phyloP scores from a whole-genome alignment of 2,113 vertebrate species.

The Anseranas semipalmata region DNA sequence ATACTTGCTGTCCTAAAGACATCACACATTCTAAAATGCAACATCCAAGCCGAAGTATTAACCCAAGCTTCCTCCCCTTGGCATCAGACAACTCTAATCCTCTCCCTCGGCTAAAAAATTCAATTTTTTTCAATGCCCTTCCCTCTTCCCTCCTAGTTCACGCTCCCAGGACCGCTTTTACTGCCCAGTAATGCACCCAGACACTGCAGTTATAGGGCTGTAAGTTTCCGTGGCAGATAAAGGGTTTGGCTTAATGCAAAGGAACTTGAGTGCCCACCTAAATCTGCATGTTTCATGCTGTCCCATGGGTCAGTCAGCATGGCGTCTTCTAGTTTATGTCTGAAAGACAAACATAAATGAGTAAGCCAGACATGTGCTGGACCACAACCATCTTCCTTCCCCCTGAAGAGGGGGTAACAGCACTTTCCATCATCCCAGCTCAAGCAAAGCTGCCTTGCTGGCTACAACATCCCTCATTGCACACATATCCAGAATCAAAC shows the following conservation, averaged over 20 bases:
- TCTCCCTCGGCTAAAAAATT: background rate
- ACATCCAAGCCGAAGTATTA: background rate
- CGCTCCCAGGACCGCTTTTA: background rate
- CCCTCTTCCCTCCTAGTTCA: background rate
- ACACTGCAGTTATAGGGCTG: background rate
- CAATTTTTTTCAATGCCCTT: background rate
- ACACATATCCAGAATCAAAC: background rate
- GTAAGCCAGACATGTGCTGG: rapidly evolving
- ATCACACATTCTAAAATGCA: background rate
- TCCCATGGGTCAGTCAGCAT: slow-evolving; percentile 88
- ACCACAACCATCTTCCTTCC: rapidly evolving
- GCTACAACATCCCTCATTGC: background rate
- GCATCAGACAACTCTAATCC: background rate
- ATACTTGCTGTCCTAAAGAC: rapidly evolving
- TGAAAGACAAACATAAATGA: slow-evolving; percentile 40
- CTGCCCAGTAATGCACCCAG: background rate
- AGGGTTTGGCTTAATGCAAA: background rate
- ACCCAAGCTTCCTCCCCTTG: background rate
- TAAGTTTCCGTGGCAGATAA: background rate
- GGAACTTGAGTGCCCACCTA: slow-evolving; percentile 75
- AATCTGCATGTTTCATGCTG: slow-evolving; percentile 86
- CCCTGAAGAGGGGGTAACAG: rapidly evolving
- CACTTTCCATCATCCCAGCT: background rate
- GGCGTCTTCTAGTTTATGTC: slow-evolving; percentile 88
- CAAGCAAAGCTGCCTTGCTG: background rate